These are phyloP conservation scores for Aulostomus chinensis DNA, from an alignment of 2,797 vertebrate species.

Conservation along the genomic window DNA sequence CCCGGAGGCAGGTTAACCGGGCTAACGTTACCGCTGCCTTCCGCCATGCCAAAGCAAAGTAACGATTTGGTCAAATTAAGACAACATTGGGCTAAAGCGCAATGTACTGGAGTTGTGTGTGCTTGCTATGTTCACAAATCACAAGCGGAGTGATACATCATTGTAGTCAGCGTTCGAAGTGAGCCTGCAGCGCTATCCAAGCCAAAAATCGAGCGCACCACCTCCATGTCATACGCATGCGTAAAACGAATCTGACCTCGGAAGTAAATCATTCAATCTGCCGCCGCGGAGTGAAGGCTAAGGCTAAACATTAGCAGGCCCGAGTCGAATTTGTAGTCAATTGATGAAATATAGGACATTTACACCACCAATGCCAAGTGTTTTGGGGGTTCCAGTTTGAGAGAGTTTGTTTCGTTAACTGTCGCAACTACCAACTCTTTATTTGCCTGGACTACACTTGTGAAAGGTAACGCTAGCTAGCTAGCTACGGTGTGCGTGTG, in stretches of 20 bases:
- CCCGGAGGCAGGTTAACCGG: conserved; percentile 84
- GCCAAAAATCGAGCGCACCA: conserved; percentile 26
- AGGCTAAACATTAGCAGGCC: conserved; percentile 6
- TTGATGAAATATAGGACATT: not conserved
- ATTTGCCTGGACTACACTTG: conserved; percentile 1
- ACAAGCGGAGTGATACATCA: not conserved
- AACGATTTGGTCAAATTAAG: not conserved
- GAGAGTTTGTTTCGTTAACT: not conserved
- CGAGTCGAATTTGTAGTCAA: not conserved
- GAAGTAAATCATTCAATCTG: conserved; percentile 54
- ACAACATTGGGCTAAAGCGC: too few species aligned
- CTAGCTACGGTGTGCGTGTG: too few species aligned
- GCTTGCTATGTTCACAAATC: fast-evolving
- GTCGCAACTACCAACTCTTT: not conserved
- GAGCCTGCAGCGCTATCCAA: too few species aligned
- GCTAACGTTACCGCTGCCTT: conserved; percentile 56
- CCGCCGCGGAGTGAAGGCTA: conserved; percentile 27
- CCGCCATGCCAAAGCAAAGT: conserved; percentile 62
- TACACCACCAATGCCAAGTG: not conserved
- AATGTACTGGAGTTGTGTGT: too few species aligned
- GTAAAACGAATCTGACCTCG: conserved; percentile 21
- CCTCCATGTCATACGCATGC: conserved; percentile 14
- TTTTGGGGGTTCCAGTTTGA: too few species aligned
- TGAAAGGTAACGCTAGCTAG: conserved; percentile 51
- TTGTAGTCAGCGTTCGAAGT: not conserved